These are phyloP conservation scores for Taxidea taxus DNA, from an alignment of 2,113 vertebrate genomes.

Conservation along the genomic window DNA sequence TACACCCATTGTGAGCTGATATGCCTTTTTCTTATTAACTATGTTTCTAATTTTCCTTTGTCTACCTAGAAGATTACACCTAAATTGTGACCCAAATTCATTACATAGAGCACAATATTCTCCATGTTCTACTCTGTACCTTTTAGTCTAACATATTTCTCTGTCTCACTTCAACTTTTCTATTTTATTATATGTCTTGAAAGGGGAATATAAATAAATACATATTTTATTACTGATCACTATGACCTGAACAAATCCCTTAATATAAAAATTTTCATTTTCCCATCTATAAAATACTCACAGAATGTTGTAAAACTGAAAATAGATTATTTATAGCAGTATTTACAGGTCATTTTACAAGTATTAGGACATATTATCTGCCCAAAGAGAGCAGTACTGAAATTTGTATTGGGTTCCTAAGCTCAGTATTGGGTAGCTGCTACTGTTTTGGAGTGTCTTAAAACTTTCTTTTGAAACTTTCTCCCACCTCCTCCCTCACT, in stretches of 20 bases:
- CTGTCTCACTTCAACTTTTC: neutral
- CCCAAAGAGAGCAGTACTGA: neutral
- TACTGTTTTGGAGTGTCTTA: neutral
- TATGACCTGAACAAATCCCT: neutral
- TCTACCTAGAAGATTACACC: neutral
- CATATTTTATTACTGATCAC: neutral
- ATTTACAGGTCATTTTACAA: neutral
- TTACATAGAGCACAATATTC: neutral
- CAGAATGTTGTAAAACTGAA: neutral
- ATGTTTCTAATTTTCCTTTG: neutral
- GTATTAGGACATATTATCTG: neutral
- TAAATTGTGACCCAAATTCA: neutral
- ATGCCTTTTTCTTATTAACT: neutral
- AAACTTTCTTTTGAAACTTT: neutral
- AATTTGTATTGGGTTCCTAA: neutral
- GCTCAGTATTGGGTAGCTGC: neutral
- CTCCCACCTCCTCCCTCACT: neutral
- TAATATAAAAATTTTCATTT: conserved; percentile 13
- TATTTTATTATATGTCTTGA: neutral
- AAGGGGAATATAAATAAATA: neutral
- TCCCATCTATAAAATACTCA: neutral
- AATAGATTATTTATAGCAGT: neutral
- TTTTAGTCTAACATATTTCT: neutral
- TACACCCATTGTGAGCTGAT: neutral
- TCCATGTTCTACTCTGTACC: neutral